Percentiles rank a stretch among this genome's conserved stretches.
Conservation (phyloP, 92 coral and sea anemone genomes). For the Paragorgia papillata region DNA sequence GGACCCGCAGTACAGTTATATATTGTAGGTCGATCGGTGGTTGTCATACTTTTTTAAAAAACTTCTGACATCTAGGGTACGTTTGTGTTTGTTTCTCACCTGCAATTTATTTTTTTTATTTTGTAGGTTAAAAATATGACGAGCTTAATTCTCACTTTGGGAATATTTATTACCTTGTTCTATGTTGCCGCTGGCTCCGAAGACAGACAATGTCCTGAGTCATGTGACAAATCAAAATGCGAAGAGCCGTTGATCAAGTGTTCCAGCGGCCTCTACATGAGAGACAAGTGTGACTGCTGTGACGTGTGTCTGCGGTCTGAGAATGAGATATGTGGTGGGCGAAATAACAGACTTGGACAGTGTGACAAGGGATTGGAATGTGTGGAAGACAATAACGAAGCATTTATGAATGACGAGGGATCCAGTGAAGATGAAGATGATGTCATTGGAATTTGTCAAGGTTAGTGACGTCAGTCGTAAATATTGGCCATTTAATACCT, state of each 20-base stretch:
- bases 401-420: constrained; percentile 32
- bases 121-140: constrained; percentile 3
- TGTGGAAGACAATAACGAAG: constrained; percentile 22
- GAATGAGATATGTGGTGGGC: constrained; percentile 28
- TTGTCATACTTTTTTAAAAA: no score
- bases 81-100: no score
- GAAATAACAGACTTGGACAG: constrained; percentile 19
- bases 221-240: constrained; percentile 35
- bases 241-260: constrained; percentile 7
- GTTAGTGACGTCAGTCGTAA: no score
- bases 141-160: not conserved
- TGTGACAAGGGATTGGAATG: constrained; percentile 26
- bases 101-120: not conserved
- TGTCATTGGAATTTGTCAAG: constrained; percentile 30
- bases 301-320: constrained; percentile 27
- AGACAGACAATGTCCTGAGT: constrained; percentile 9
- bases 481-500: no score
- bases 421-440: constrained; percentile 11
- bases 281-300: constrained; percentile 41
- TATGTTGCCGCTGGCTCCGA: constrained; percentile 6
- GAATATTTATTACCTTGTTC: constrained; percentile 6
- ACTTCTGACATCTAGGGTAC: no score
- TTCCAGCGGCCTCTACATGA: constrained; percentile 21
- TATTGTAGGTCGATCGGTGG: no score
- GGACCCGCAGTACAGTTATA: no score